These are phyloP conservation scores for Cirrhinus molitorella DNA, from an alignment of 2,797 vertebrate genomes.

Conservation along the genomic window DNA sequence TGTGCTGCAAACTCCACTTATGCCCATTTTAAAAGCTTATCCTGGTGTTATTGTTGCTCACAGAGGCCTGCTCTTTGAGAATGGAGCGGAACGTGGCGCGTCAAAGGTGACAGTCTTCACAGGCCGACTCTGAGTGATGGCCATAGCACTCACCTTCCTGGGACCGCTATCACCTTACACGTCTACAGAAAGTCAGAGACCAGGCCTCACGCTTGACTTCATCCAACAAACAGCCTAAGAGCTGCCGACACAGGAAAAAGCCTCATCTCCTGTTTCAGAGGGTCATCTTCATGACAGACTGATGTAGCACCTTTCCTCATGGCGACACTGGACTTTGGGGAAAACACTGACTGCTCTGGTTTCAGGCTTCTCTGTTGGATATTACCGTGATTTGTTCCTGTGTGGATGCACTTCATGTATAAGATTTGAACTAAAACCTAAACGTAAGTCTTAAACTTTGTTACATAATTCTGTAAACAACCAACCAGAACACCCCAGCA, in stretches of 20 bases:
- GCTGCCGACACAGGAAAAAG: conserved; percentile 42
- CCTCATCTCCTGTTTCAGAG: conserved; percentile 43
- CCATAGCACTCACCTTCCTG: conserved; percentile 44
- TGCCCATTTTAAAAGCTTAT: conserved; percentile 16
- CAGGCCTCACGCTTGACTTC: conserved; percentile 76
- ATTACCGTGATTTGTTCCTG: neutral
- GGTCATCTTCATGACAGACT: conserved; percentile 57
- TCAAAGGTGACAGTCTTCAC: conserved; percentile 64
- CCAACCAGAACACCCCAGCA: neutral
- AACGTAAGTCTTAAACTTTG: neutral
- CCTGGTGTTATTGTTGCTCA: conserved; percentile 21
- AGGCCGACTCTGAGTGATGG: conserved; percentile 50
- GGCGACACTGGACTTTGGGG: conserved; percentile 32
- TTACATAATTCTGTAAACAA: neutral
- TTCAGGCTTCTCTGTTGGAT: conserved; percentile 41
- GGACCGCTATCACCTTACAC: conserved; percentile 76
- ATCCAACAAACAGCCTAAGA: conserved; percentile 71
- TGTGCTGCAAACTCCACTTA: conserved; percentile 9
- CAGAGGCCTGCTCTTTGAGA: conserved; percentile 26
- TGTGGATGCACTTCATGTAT: neutral
- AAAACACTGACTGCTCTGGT: conserved; percentile 50
- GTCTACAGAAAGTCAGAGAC: conserved; percentile 69
- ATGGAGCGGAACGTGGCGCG: conserved; percentile 7
- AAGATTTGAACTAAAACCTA: neutral
- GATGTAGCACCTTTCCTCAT: conserved; percentile 50